phyloP scores from a whole-genome alignment of 2,888 invertebrate species.

The Tenthredo notha region DNA sequence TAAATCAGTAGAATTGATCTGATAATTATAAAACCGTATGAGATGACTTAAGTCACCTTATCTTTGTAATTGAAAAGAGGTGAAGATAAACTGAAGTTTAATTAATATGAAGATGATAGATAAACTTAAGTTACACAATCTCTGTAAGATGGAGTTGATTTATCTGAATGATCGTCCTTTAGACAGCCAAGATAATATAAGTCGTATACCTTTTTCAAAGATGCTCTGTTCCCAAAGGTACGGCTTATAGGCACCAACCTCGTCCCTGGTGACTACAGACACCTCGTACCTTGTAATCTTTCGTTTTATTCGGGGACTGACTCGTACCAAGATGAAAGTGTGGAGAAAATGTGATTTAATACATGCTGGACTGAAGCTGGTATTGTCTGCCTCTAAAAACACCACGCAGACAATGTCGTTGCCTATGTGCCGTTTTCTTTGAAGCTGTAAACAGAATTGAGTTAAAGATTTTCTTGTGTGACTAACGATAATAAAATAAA shows the following conservation, averaged over 20 bases:
- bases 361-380: constrained; percentile 94
- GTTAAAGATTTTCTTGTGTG: neutral
- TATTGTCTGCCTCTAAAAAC: constrained; percentile 95
- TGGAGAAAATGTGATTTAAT: constrained; percentile 97
- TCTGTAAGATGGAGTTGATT: neutral
- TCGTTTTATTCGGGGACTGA: constrained; percentile 92
- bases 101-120: neutral
- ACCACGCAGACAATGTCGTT: constrained; percentile 98
- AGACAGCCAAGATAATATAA: neutral
- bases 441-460: constrained; percentile 80
- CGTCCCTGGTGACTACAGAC: constrained; percentile 95
- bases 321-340: constrained; percentile 94
- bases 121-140: neutral
- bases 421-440: constrained; percentile 95
- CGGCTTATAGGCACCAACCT: constrained; percentile 97
- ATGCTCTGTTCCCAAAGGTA: constrained; percentile 97
- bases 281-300: constrained; percentile 94
- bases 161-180: neutral
- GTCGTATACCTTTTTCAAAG: constrained; percentile 87
- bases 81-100: neutral
- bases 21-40: too few species aligned
- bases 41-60: neutral
- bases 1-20: too few species aligned
- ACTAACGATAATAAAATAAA: constrained; percentile 7
- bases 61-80: neutral